phyloP scores from a whole-genome alignment of 1,140 invertebrate species.

The Drosophila busckii region DNA sequence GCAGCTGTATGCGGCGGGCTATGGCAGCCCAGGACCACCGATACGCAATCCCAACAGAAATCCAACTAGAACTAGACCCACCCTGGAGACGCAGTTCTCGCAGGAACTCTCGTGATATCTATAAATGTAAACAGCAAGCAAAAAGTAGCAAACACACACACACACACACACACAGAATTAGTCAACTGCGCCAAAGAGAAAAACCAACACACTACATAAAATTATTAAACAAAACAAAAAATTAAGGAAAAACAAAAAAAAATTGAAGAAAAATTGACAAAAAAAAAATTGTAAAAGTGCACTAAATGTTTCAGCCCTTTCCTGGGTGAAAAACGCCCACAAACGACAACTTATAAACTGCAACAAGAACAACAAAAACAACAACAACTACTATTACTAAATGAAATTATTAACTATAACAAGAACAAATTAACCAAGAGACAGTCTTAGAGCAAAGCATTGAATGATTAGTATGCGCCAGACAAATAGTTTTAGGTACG shows the following conservation, averaged over 20 bases:
- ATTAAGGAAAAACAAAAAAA: conserved; percentile 27
- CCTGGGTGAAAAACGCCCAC: conserved; percentile 28
- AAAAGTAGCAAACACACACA: conserved; percentile 25
- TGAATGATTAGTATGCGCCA: conserved; percentile 41
- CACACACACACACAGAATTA: conserved; percentile 39
- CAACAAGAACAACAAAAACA: conserved; percentile 23
- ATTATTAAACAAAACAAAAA: conserved; percentile 66
- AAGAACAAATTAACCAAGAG: conserved; percentile 43
- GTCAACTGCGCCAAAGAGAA: conserved; percentile 68
- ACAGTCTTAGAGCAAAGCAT: conserved; percentile 41
- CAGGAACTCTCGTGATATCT: conserved; percentile 79
- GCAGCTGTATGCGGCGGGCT: conserved; percentile 77
- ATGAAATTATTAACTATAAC: conserved; percentile 41
- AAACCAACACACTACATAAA: conserved; percentile 60
- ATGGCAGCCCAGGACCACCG: conserved; percentile 77
- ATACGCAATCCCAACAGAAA: conserved; percentile 77
- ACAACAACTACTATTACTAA: conserved; percentile 43
- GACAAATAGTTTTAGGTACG: conserved; percentile 58
- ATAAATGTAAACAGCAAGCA: conserved; percentile 75
- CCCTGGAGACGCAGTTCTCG: conserved; percentile 79
- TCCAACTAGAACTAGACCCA: conserved; percentile 77
- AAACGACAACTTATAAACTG: conserved; percentile 39
- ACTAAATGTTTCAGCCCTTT: conserved; percentile 68
- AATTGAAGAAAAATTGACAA: conserved; percentile 24
- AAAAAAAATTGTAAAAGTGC: conserved; percentile 68